Evolutionary conservation across 1,140 invertebrate species (phyloP), one percentile per base, ranked within the genome.

Genomic region (Trypoxylus dichotomus): DNA sequence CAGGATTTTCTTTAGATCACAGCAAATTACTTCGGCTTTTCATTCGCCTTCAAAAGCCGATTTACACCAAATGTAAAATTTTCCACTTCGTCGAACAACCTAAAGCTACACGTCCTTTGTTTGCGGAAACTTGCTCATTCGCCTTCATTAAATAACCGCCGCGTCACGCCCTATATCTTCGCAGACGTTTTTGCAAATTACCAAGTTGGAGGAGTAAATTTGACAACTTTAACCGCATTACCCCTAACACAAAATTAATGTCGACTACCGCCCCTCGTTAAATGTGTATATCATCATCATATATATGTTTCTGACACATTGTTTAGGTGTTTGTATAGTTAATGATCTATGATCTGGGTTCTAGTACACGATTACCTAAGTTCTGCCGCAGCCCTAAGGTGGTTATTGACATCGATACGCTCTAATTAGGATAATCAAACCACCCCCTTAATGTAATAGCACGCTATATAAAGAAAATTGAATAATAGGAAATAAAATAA

Each of bases 211-310:
- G 47, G 47, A n/a, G 47, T 15, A 54, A 54, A 54, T 54, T 54
- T 54, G 47, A 54, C 47, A 54, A 54, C 47, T 54, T 3, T 54
- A 54, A 54, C 47, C 47, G 47, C 47, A 54, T 54, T 54, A 54
- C 15, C 47, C 11, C 19, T 54, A 54, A 54, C 47, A 19, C 47
- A 54, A 32, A 3, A n/a, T 54, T 54, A 54, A 19, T 54, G 47
- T 54, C 47, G 47, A 54, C 47, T n/a, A 54, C 47, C 47, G 47
- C 19, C 47, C 47, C 47, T 54, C n/a, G 47, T 54, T 54, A 54
- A 54, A n/a, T 54, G 13, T 54, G 5, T 54, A 19, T 19, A 54
- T 54, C 15, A 15, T 54, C 47, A 54, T 54, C 47, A 7, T 7
- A 32, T 32, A 32, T 54, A 54, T 19, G 47, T 54, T 54, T n/a